A percentile compares a stretch with the other conserved stretches of the same genome.
Evolutionary conservation across 2,113 vertebrate species (phyloP).

Genomic region (Nettapus auritus): DNA sequence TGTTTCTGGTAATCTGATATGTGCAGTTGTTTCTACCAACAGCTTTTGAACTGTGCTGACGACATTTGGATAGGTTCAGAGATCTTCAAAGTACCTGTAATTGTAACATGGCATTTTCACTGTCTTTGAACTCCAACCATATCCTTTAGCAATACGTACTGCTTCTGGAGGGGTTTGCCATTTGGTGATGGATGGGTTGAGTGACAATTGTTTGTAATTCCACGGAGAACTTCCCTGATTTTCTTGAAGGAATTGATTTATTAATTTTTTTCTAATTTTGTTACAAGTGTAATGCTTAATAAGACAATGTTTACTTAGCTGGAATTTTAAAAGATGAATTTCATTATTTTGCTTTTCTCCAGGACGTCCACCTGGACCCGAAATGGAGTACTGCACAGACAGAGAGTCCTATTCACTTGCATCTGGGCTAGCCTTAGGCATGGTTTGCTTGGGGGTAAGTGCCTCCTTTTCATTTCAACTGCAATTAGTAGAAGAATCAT

Average conservation of each 20-base stretch:
- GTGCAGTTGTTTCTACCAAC: background rate
- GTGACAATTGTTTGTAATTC: background rate
- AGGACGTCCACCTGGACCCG: constrained; percentile 93
- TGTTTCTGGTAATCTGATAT: background rate
- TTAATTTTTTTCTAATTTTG: background rate
- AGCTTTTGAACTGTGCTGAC: background rate
- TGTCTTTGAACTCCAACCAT: background rate
- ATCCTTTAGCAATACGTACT: background rate
- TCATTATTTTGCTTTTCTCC: background rate
- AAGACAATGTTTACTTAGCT: background rate
- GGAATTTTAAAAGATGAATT: background rate
- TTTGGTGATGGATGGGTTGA: background rate
- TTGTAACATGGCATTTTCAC: background rate
- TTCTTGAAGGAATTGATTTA: background rate
- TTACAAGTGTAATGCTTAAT: background rate
- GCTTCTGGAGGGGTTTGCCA: background rate
- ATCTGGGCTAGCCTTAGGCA: constrained; percentile 93
- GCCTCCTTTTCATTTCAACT: background rate
- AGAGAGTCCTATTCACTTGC: constrained; percentile 96
- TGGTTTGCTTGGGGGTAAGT: constrained; percentile 98
- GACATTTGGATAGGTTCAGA: background rate
- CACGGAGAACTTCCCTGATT: background rate
- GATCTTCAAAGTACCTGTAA: background rate
- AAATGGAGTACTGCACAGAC: constrained; percentile 98
- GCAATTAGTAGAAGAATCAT: background rate